phyloP scores from a whole-genome alignment of 2,888 invertebrate species.

The Macrosoma leucophasiata region DNA sequence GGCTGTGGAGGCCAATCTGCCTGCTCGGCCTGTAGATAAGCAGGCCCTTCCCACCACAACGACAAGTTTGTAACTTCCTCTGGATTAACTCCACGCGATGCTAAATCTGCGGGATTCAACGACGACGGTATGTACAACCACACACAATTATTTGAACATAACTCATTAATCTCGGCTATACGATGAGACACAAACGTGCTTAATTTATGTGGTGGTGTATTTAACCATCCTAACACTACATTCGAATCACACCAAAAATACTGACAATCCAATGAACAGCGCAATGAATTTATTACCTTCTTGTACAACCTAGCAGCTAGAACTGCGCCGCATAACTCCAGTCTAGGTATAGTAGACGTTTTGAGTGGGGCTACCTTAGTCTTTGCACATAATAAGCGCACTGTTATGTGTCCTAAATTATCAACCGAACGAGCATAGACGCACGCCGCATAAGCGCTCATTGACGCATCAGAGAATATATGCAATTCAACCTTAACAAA shows the following conservation, averaged over 20 bases:
- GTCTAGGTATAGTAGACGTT: slow-evolving; percentile 6
- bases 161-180: slow-evolving; percentile 4
- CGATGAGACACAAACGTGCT: slow-evolving; percentile 7
- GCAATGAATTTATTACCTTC: slow-evolving; percentile 8
- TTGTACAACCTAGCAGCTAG: slow-evolving; percentile 6
- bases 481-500: not conserved
- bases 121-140: slow-evolving; percentile 3
- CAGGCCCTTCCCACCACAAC: slow-evolving; percentile 11
- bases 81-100: slow-evolving; percentile 3
- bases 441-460: not conserved
- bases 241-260: slow-evolving; percentile 9
- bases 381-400: slow-evolving; percentile 12
- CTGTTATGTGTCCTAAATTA: slow-evolving; percentile 1
- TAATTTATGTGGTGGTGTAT: slow-evolving; percentile 1
- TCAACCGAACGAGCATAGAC: not conserved
- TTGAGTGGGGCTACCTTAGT: slow-evolving; percentile 12
- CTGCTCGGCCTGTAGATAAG: not conserved
- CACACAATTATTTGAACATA: not conserved
- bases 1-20: slow-evolving; percentile 1
- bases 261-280: not conserved
- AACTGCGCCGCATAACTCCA: slow-evolving; percentile 7
- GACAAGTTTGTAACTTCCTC: not conserved
- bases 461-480: slow-evolving; percentile 4
- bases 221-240: slow-evolving; percentile 6
- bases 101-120: slow-evolving; percentile 8